These are phyloP conservation scores for Sialia sialis DNA, from an alignment of 2,113 vertebrate species.

Conservation along the genomic window DNA sequence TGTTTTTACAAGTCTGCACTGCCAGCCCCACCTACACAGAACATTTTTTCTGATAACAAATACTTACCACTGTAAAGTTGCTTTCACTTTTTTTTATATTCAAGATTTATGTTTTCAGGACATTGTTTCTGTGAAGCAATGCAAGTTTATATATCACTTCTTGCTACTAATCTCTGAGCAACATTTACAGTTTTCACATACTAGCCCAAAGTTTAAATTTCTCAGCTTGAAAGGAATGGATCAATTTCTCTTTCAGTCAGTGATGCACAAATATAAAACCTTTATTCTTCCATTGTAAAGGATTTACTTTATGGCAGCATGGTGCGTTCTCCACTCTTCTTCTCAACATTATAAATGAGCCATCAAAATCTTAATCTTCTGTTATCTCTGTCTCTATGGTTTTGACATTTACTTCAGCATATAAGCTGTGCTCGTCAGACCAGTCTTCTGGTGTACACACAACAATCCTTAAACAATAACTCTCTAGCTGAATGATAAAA, in stretches of 20 bases:
- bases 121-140: not conserved
- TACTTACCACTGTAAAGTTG: not conserved
- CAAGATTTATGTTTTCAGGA: slow-evolving; percentile 33
- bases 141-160: slow-evolving; percentile 30
- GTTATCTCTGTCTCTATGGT: slow-evolving; percentile 30
- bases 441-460: not conserved
- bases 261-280: not conserved
- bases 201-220: slow-evolving; percentile 20
- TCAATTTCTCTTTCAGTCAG: slow-evolving; percentile 8
- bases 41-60: slow-evolving; percentile 27
- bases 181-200: not conserved
- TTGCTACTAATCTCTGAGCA: slow-evolving; percentile 33
- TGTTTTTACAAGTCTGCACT: slow-evolving; percentile 1
- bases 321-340: not conserved
- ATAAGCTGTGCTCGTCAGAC: not conserved
- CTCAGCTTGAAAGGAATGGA: not conserved
- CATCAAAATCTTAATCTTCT: slow-evolving; percentile 5
- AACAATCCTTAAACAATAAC: not conserved
- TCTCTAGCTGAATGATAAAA: not conserved
- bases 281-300: not conserved
- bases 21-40: not conserved
- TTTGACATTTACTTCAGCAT: slow-evolving; percentile 37
- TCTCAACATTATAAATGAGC: not conserved
- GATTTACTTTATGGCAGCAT: not conserved
- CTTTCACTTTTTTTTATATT: slow-evolving; percentile 5